Evolutionary conservation across 2,888 invertebrate species (phyloP), one percentile per base, ranked within the genome.

Genomic region (Scaeva pyrastri): DNA sequence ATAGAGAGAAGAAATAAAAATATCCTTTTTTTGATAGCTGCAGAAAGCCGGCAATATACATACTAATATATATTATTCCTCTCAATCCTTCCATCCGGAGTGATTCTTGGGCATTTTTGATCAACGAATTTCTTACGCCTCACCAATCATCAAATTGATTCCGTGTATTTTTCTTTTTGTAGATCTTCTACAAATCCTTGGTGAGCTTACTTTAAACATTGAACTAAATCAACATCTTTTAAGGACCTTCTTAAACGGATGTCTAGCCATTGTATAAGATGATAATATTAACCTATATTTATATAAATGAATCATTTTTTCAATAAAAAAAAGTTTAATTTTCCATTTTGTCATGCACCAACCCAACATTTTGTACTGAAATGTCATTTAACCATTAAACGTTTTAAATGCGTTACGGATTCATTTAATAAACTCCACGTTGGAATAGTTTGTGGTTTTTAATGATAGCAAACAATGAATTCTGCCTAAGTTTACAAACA

Each of bases 101-200:
- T 26, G 62, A 60, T 48, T 31, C 50, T 75, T 68, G 55, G 66
- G 66, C 64, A 31, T 75, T 72, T 81, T 39, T 64, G 55, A 55
- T 23, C 48, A 60, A 39, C 58, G 48, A 66, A 77, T 70, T 77
- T 73, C 73, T 73, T 81, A 56, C 76, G 62, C 68, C 81, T 73
- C 80, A 45, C 66, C 80, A 76, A 66, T 72, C 56, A 71, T 45
- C 60, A 58, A 76, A 66, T 75, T 60, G 75, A 81, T 84, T 77
- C 16, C 56, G 45, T 64, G 55, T 80, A 66, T 72, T 58, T 58
- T 58, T 60, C 45, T 55, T 8, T 10, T 56, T 0, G 16, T 56
- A 16, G 12, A n/a, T 50, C 21, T 50, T n/a, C 3, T 43, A 14
- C 5, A 14, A n/a, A 43, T 12, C 14, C 43, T 14, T 43, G n/a